Evolutionary conservation across 1,140 invertebrate species (phyloP), one percentile per base, ranked within the genome.

Genomic region (Delia radicum): DNA sequence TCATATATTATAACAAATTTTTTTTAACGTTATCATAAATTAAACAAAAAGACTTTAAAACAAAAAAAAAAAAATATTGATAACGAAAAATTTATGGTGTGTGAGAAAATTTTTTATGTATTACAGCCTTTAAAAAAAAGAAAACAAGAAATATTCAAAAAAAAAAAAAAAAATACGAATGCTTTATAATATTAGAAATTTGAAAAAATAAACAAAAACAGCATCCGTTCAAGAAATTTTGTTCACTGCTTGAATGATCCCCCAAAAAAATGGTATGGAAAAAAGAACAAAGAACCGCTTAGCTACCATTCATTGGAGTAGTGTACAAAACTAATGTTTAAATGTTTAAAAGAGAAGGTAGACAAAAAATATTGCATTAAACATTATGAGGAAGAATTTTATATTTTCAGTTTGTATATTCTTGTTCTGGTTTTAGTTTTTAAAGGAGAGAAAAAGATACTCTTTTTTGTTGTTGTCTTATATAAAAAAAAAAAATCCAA

Each of bases 11-110:
- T 0, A 37, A 37, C 8, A 7, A 37, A 37, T 37, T 37, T 10
- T 1, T 5, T 12, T 48, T 5, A 48, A 48, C 42, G 12, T 55
- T 33, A 69, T 69, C 65, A 33, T 69, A 69, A 37, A 69, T 69
- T 69, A 69, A 69, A 69, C 65, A 33, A 69, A 69, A 67, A 31
- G n/a, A 31, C 15, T 31, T 28, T 13, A 13, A 67, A 24, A 37
- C 29, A 28, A 31, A 67, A 29, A 21, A 29, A 67, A 29, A 18
- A 13, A 21, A 55, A 55, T 21, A 24, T 55, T 55, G 48, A 55
- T 55, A 55, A 55, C 48, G n/a, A 55, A 55, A 69, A 21, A 69
- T 69, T 69, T 69, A 37, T 69, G 29, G 29, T 69, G 65, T 69
- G 65, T 37, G 65, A 69, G 31, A 69, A 69, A 69, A 69, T 37